phyloP scores from a whole-genome alignment of 1,140 invertebrate species.

The Hycleus phaleratus region DNA sequence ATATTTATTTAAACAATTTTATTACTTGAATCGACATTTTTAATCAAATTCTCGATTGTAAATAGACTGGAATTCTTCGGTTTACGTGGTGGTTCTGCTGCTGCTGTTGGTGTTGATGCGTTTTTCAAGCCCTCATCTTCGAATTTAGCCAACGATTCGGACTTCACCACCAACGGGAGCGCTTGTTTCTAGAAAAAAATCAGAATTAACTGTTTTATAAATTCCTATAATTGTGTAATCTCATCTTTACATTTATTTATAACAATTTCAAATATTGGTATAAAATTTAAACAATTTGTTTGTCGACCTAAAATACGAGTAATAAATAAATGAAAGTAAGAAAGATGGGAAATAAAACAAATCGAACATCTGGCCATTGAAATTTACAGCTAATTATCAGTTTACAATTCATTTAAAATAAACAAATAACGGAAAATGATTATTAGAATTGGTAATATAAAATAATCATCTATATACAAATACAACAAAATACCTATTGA shows the following conservation, averaged over 20 bases:
- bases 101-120: neutral
- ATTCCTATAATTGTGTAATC: too few relatives aligned
- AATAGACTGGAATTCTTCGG: slow-evolving; percentile 35
- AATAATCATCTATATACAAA: too few relatives aligned
- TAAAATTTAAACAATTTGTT: too few relatives aligned
- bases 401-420: too few relatives aligned
- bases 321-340: too few relatives aligned
- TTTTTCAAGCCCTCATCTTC: neutral
- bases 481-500: too few relatives aligned
- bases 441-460: too few relatives aligned
- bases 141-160: neutral
- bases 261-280: neutral
- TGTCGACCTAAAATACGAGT: too few relatives aligned
- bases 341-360: too few relatives aligned
- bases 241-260: neutral
- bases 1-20: slow-evolving; percentile 33
- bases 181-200: slow-evolving; percentile 28
- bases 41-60: slow-evolving; percentile 38
- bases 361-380: too few relatives aligned
- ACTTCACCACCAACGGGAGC: slow-evolving; percentile 19
- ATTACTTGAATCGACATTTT: slow-evolving; percentile 25
- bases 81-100: slow-evolving; percentile 15
- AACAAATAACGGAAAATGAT: too few relatives aligned
- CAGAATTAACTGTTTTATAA: neutral
- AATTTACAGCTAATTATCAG: too few relatives aligned